Base-by-base conservation (phyloP, 2,113 vertebrate species). In the Tetrax tetrax region DNA sequence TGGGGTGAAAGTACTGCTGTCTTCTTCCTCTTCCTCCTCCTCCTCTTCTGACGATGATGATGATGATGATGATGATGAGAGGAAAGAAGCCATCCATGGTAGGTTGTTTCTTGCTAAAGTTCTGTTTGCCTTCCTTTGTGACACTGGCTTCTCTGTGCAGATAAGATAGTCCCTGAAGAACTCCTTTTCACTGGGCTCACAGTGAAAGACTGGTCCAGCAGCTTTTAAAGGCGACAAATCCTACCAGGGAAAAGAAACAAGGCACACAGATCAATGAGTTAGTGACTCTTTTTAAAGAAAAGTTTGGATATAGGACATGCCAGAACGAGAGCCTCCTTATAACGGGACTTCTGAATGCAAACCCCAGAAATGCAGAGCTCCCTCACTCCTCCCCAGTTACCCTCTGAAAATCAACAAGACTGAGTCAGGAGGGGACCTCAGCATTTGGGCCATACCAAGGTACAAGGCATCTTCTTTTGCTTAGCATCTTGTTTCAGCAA, bases 391-490 rank as follows among this genome's bases (percentile, higher is more conserved):
- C 43, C 79, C 66, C 80, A 68, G 56, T 9, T 41, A 9, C 75
- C 33, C 83, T 56, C 59, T 13, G 75, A 29, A 79, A 72, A 63
- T 22, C 85, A 85, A 50, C 41, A 57, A 38, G 63, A 7, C 33
- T 17, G n/a, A 71, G n/a, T 9, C 43, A 19, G 75, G 68, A 88
- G 37, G 12, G 72, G 11, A 48, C 3, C 19, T 31, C 83, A n/a
- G 31, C 31, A 27, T 47, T 4, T 45, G 70, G 65, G 70, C 66
- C 80, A 1, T 97, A 97, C 97, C 97, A 97, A 56, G 83, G 70
- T 45, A 25, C 8, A 83, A 76, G 97, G 96, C 33, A 54, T 76
- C 87, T 95, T 90, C 79, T 66, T 76, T 9, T 7, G 20, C 72
- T 85, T 72, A 13, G 45, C 77, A 15, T 43, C 79, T 4, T 56